Evolutionary conservation across 2,888 invertebrate genomes (phyloP).

Genomic region (Scaeva pyrastri): DNA sequence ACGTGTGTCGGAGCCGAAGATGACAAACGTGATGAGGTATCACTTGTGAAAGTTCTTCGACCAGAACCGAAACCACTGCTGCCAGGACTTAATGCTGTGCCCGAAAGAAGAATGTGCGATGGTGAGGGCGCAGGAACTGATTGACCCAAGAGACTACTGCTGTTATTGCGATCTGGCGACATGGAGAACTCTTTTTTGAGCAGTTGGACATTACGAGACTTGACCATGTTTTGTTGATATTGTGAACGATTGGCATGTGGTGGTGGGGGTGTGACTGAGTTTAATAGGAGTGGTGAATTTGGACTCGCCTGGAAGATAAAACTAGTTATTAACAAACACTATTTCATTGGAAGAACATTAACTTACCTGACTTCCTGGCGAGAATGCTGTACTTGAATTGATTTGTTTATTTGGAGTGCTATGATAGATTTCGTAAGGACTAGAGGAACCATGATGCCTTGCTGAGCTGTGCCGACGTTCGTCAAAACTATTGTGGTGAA

Average conservation of each 20-base stretch:
- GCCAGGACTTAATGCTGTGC: constrained; percentile 81
- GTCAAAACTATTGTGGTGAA: constrained; percentile 77
- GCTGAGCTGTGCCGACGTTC: constrained; percentile 76
- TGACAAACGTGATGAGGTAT: constrained; percentile 87
- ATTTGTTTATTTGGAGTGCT: constrained; percentile 83
- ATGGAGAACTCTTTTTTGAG: constrained; percentile 88
- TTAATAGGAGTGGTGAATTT: constrained; percentile 85
- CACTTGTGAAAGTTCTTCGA: constrained; percentile 80
- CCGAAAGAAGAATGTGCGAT: constrained; percentile 84
- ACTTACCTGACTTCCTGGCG: constrained; percentile 87
- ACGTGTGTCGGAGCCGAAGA: constrained; percentile 94
- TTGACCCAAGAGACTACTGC: constrained; percentile 85
- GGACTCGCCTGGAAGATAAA: constrained; percentile 83
- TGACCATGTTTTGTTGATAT: constrained; percentile 80
- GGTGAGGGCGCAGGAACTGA: constrained; percentile 87
- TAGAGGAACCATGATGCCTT: constrained; percentile 80
- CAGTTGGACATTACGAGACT: constrained; percentile 82
- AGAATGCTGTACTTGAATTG: constrained; percentile 85
- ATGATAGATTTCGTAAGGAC: constrained; percentile 83
- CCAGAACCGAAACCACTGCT: constrained; percentile 82
- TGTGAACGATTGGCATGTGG: constrained; percentile 82
- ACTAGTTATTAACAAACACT: background rate
- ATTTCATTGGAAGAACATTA: background rate
- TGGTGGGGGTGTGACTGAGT: constrained; percentile 83
- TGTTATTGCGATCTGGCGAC: constrained; percentile 85